Base-by-base conservation (phyloP, 2,113 vertebrate genomes). In the Salminus brasiliensis region DNA sequence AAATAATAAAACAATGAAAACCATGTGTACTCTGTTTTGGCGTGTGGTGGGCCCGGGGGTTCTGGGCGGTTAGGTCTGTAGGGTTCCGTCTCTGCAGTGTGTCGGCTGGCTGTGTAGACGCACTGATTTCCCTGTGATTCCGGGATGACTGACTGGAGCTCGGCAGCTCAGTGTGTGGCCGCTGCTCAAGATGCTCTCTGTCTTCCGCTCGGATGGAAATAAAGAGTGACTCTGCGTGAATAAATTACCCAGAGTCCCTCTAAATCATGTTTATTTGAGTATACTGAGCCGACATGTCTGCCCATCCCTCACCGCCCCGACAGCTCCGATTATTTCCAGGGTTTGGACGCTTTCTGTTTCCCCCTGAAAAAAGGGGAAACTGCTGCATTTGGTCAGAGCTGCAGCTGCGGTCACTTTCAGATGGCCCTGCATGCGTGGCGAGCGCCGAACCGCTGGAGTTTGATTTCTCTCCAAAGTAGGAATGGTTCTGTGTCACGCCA, bases 391-490 rank as follows among this genome's bases (percentile, higher is more conserved):
- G 12, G 15, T 29, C 59, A 32, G 59, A 30, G 27, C 59, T 6
- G 12, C 59, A 62, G 59, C 59, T 62, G 59, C 18, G 27, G 16
- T 62, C 59, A 32, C 59, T 6, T 62, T 60, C 15, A 76, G 63
- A 21, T 39, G 3, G 49, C 36, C 65, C 55, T 25, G 39, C 49
- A 52, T 36, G 6, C 39, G 7, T 49, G n/a, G 67, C n/a, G 49
- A 27, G 45, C 39, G 21, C 41, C 23, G 45, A 41, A 69, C 60
- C 12, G 43, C 53, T 52, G 34, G 52, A 68, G 55, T 71, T 70
- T 57, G 34, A 78, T 63, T 53, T 29, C 11, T 25, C 47, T 69
- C 68, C 52, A 62, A 47, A 80, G 27, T 63, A 47, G 32, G 55
- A 25, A 36, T 63, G 21, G 8, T 67, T 71, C 25, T 4, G 16